Percentiles rank a stretch among this genome's conserved stretches.
phyloP scores from a whole-genome alignment of 1,140 invertebrate genomes.

The Colletes latitarsis region DNA sequence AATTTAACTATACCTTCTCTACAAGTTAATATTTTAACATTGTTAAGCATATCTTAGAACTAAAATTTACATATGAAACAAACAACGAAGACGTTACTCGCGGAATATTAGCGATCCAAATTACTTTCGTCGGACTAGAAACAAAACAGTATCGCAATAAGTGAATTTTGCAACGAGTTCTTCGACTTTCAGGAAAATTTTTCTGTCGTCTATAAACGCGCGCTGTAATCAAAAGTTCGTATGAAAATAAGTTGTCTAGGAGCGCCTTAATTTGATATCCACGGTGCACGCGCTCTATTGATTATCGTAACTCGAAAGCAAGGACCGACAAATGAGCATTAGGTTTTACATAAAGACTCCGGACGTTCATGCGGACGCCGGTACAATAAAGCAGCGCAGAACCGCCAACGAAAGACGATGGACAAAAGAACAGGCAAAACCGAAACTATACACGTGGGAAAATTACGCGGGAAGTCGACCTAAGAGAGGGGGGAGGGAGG shows the following conservation, averaged over 20 bases:
- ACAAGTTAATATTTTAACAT: too few species aligned
- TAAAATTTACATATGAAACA: too few species aligned
- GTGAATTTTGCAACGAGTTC: too few species aligned
- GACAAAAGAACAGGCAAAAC: constrained; percentile 46
- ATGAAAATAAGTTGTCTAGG: constrained; percentile 32
- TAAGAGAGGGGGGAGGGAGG: neutral
- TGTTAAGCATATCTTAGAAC: too few species aligned
- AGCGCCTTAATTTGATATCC: constrained; percentile 20
- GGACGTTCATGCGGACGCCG: constrained; percentile 31
- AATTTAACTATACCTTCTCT: too few species aligned
- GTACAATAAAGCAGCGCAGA: constrained; percentile 51
- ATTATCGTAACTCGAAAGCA: constrained; percentile 42
- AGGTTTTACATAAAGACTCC: constrained; percentile 54
- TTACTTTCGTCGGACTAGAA: too few species aligned
- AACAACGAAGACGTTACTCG: too few species aligned
- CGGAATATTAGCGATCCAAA: too few species aligned
- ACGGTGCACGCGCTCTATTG: constrained; percentile 37
- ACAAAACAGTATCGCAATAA: too few species aligned
- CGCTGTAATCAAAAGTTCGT: constrained; percentile 21
- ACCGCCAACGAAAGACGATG: constrained; percentile 19
- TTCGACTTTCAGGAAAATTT: neutral
- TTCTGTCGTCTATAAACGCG: neutral
- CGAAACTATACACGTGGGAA: constrained; percentile 55
- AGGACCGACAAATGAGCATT: constrained; percentile 53
- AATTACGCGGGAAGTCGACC: constrained; percentile 37